A percentile compares a stretch with the other conserved stretches of the same genome.
These are phyloP conservation scores for Meteorus colon DNA, from an alignment of 2,888 invertebrate species.

Conservation along the genomic window DNA sequence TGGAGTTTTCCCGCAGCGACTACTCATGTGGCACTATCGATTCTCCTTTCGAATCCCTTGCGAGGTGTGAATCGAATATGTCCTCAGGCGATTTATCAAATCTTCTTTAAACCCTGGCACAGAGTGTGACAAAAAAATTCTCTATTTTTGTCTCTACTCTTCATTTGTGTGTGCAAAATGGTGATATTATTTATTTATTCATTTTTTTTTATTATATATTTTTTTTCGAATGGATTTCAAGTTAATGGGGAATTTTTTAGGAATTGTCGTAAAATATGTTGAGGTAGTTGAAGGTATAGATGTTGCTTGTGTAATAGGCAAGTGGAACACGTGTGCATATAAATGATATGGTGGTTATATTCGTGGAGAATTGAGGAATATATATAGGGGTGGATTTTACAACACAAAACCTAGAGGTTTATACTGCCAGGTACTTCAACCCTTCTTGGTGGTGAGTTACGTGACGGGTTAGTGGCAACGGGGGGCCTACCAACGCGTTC, in stretches of 20 bases:
- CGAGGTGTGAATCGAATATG: slow-evolving; percentile 31
- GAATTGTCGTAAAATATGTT: neutral
- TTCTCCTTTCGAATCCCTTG: slow-evolving; percentile 23
- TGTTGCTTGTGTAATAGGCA: neutral
- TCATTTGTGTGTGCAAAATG: neutral
- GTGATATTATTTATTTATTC: slow-evolving; percentile 12
- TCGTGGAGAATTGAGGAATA: neutral
- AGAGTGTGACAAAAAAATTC: neutral
- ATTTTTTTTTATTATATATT: neutral
- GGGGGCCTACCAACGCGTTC: slow-evolving; percentile 20
- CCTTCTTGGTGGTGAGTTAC: slow-evolving; percentile 32
- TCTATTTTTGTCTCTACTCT: neutral
- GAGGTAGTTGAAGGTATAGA: neutral
- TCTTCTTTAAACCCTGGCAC: slow-evolving; percentile 8
- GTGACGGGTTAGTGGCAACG: slow-evolving; percentile 37
- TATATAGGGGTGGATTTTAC: neutral
- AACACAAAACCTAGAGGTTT: slow-evolving; percentile 25
- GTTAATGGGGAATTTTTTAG: neutral
- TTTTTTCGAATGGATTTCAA: neutral
- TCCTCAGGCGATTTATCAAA: slow-evolving; percentile 23
- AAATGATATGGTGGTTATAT: neutral
- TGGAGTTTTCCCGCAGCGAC: slow-evolving; percentile 6
- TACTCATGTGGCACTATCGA: slow-evolving; percentile 35
- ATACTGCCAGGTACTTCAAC: slow-evolving; percentile 34
- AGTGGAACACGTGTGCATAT: slow-evolving; percentile 5